Percentiles rank a stretch among this genome's conserved stretches.
phyloP scores from a whole-genome alignment of 1,140 invertebrate species.

The Drosophila neocordata region DNA sequence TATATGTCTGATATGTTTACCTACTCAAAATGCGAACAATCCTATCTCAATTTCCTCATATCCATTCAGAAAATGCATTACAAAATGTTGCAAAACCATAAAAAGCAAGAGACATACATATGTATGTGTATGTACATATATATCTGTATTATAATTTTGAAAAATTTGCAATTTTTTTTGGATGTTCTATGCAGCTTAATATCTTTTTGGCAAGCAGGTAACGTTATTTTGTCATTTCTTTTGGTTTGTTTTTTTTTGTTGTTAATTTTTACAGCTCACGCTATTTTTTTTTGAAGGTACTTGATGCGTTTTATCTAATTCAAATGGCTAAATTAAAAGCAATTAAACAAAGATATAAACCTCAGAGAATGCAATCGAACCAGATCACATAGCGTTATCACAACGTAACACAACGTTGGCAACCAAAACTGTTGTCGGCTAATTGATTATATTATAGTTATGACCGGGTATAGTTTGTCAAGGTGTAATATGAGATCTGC shows the following conservation, averaged over 20 bases:
- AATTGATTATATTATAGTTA: neutral
- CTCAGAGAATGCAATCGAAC: constrained; percentile 16
- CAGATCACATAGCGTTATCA: neutral
- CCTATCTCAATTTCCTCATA: neutral
- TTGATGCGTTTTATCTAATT: constrained; percentile 63
- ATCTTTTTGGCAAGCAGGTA: constrained; percentile 81
- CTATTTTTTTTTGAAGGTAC: constrained; percentile 82
- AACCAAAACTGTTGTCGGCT: neutral
- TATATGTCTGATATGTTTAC: constrained; percentile 29
- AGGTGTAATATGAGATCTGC: no score
- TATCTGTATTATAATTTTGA: constrained; percentile 24
- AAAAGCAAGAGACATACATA: constrained; percentile 27
- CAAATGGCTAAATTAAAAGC: constrained; percentile 26
- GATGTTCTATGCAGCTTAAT: constrained; percentile 52
- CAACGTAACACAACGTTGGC: no score
- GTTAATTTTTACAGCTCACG: constrained; percentile 79
- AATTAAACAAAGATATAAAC: constrained; percentile 7
- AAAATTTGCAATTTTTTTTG: constrained; percentile 36
- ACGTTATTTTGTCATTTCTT: constrained; percentile 31
- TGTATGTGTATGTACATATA: no score
- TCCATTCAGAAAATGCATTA: constrained; percentile 52
- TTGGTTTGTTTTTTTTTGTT: constrained; percentile 16
- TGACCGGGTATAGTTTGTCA: no score
- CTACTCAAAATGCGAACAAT: constrained; percentile 39
- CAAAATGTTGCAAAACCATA: constrained; percentile 66